These are phyloP conservation scores for Polypterus bichir DNA, from an alignment of 2,113 vertebrate species.

Conservation along the genomic window DNA sequence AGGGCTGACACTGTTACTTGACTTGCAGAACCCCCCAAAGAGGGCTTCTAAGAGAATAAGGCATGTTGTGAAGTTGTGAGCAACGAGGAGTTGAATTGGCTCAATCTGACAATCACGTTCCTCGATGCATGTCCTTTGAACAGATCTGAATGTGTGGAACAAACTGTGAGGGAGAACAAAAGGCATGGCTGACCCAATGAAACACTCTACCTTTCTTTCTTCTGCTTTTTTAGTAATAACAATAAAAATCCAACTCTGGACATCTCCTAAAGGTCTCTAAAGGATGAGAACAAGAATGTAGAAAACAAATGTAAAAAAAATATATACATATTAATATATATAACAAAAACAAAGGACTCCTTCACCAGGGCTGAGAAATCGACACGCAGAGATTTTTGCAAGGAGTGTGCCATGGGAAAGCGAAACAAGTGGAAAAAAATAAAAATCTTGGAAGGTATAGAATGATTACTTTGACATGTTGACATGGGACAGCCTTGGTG, in stretches of 20 bases:
- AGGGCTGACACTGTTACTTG: too few species aligned
- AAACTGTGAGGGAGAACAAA: not conserved
- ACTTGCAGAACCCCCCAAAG: too few species aligned
- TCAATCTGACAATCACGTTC: too few species aligned
- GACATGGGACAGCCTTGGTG: constrained; percentile 39
- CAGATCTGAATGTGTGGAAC: not conserved
- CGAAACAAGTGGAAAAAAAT: constrained; percentile 18
- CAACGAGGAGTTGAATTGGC: too few species aligned
- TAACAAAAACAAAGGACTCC: constrained; percentile 24
- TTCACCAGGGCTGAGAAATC: constrained; percentile 28
- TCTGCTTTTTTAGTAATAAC: constrained; percentile 48
- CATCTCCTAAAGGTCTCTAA: constrained; percentile 25
- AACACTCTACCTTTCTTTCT: constrained; percentile 28
- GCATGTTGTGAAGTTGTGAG: too few species aligned
- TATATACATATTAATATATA: constrained; percentile 4
- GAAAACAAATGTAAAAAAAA: constrained; percentile 26
- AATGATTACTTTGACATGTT: constrained; percentile 30
- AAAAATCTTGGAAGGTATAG: constrained; percentile 15
- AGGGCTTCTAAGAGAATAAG: too few species aligned
- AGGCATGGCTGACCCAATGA: too few species aligned
- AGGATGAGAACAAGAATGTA: constrained; percentile 30
- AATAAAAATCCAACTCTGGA: constrained; percentile 37
- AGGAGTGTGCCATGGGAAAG: constrained; percentile 20
- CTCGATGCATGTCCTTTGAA: not conserved
- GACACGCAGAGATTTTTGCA: constrained; percentile 21